A percentile compares a stretch with the other conserved stretches of the same genome.
phyloP scores from a whole-genome alignment of 1,140 invertebrate species.

The Zelostemma sp. region DNA sequence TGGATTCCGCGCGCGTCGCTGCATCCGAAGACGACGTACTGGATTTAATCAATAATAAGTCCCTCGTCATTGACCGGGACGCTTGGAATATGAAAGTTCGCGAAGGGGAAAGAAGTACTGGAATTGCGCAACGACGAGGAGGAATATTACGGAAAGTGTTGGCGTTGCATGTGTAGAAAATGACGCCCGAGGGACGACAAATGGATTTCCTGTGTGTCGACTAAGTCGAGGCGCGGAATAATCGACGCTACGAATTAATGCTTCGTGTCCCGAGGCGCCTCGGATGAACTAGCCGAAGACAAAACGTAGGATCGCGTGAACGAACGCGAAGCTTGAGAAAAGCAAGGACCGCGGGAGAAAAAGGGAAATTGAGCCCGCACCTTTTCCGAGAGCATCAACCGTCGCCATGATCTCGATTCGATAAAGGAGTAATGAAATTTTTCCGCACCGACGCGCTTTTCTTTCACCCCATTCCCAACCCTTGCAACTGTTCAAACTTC shows the following conservation, averaged over 20 bases:
- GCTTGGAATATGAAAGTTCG: no score
- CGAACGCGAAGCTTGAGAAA: no score
- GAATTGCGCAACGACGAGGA: no score
- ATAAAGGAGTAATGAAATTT: constrained; percentile 60
- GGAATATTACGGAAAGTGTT: no score
- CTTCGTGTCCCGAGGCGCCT: constrained; percentile 23
- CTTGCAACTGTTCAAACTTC: no score
- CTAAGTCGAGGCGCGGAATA: constrained; percentile 25
- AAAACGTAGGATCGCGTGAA: constrained; percentile 41
- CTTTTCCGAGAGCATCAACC: no score
- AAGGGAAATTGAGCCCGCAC: not conserved
- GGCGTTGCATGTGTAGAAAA: not conserved
- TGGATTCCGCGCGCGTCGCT: constrained; percentile 13
- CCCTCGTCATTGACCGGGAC: no score
- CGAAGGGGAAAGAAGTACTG: not conserved
- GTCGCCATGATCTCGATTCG: constrained; percentile 49
- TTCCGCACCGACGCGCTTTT: constrained; percentile 41
- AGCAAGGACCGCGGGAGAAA: no score
- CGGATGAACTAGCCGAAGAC: constrained; percentile 16
- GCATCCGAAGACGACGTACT: constrained; percentile 12
- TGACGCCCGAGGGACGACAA: constrained; percentile 21
- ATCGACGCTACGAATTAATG: constrained; percentile 35
- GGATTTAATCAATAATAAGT: constrained; percentile 28
- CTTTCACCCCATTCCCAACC: no score
- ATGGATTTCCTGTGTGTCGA: constrained; percentile 29